A percentile compares a stretch with the other conserved stretches of the same genome.
These are phyloP conservation scores for Teleiodes luculella DNA, from an alignment of 2,888 invertebrate genomes.

Conservation along the genomic window DNA sequence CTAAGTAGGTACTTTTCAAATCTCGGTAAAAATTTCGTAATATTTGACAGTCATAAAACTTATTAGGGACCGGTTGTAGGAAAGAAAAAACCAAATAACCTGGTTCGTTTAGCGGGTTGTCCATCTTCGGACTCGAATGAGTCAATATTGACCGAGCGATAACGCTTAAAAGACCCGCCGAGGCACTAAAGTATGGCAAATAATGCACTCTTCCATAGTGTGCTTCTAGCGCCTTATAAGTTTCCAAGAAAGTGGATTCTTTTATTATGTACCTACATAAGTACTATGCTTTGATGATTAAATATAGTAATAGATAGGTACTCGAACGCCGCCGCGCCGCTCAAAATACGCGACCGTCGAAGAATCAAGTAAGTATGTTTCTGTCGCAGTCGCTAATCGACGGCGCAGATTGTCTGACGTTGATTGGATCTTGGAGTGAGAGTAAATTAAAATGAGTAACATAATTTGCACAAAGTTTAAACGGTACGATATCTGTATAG, in stretches of 20 bases:
- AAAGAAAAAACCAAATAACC: constrained; percentile 5
- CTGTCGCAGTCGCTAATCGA: no score
- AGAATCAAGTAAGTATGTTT: no score
- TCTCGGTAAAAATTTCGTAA: constrained; percentile 1
- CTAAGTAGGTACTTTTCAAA: neutral
- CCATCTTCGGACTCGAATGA: constrained; percentile 26
- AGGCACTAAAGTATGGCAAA: constrained; percentile 47
- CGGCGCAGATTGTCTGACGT: no score
- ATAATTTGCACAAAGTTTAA: no score
- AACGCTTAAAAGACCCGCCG: constrained; percentile 51
- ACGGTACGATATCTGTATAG: no score
- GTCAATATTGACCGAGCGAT: constrained; percentile 56
- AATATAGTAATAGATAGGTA: no score
- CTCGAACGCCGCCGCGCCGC: no score
- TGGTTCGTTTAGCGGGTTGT: neutral
- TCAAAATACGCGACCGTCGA: no score
- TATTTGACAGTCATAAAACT: neutral
- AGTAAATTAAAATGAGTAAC: no score
- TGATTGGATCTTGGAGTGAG: no score
- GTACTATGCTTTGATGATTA: no score
- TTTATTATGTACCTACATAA: no score
- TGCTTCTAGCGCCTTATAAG: constrained; percentile 6
- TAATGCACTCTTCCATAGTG: constrained; percentile 28
- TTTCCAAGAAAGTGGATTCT: neutral
- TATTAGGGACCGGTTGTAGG: neutral